phyloP scores from a whole-genome alignment of 1,140 invertebrate species.

The Diplogasteroides magnus region DNA sequence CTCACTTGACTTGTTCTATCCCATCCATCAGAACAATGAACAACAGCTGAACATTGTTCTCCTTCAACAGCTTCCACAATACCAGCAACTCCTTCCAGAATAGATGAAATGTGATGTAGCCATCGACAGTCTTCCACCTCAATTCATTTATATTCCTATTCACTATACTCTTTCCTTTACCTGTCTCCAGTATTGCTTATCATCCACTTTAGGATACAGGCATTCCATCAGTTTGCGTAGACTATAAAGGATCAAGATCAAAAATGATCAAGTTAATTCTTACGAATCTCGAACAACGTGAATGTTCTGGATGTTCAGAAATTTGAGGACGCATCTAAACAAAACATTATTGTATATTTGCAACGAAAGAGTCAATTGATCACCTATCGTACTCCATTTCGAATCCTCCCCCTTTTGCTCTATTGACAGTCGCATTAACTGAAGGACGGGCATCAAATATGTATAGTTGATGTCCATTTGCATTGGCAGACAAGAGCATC shows the following conservation, averaged over 20 bases:
- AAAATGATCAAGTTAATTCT: too few relatives aligned
- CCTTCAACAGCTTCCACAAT: conserved; percentile 95
- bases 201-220: conserved; percentile 90
- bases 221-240: conserved; percentile 76
- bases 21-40: conserved; percentile 99
- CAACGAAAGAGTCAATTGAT: too few relatives aligned
- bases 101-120: conserved; percentile 87
- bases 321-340: conserved; percentile 73
- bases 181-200: conserved; percentile 71
- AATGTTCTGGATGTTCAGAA: conserved; percentile 97
- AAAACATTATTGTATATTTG: neutral
- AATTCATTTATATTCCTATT: too few relatives aligned
- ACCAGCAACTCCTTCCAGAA: conserved; percentile 83
- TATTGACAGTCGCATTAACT: conserved; percentile 76
- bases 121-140: conserved; percentile 90
- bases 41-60: conserved; percentile 91
- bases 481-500: conserved; percentile 94
- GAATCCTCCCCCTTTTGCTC: conserved; percentile 92
- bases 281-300: conserved; percentile 89
- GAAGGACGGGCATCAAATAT: conserved; percentile 94
- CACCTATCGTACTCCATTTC: conserved; percentile 94
- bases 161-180: conserved; percentile 52
- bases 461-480: conserved; percentile 89
- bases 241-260: too few relatives aligned
- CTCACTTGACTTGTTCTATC: conserved; percentile 81